These are phyloP conservation scores for Cyrtonyx montezumae DNA, from an alignment of 2,113 vertebrate species.

Conservation along the genomic window DNA sequence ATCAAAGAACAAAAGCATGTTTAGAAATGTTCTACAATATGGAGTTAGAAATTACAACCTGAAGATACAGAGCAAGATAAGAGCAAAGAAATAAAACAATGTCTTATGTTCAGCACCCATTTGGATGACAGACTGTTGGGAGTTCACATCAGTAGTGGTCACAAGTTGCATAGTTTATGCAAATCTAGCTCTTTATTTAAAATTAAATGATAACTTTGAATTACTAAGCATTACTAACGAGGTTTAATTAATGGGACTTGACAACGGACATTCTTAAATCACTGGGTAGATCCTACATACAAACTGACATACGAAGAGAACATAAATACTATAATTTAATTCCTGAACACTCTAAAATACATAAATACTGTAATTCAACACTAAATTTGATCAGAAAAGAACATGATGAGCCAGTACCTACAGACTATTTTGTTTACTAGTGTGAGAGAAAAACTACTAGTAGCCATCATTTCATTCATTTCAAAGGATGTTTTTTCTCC, in stretches of 20 bases:
- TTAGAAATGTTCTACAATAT: neutral
- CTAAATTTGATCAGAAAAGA: neutral
- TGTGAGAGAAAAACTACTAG: neutral
- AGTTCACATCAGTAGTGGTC: neutral
- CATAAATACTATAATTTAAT: neutral
- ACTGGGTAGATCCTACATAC: neutral
- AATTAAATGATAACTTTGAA: neutral
- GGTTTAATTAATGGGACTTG: neutral
- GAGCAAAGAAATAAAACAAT: neutral
- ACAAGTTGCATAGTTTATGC: neutral
- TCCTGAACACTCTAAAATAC: neutral
- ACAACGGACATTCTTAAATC: neutral
- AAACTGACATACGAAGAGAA: neutral
- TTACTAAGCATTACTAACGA: neutral
- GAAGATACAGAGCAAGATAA: neutral
- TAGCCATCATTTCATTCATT: neutral
- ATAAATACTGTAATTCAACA: neutral
- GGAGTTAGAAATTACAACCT: neutral
- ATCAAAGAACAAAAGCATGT: neutral
- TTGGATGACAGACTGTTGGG: neutral
- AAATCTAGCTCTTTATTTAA: neutral
- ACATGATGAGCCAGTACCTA: neutral
- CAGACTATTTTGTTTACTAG: neutral
- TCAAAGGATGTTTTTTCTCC: neutral
- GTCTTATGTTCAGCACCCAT: neutral